Percentiles rank a stretch among this genome's conserved stretches.
These are phyloP conservation scores for Tenthredo livida DNA, from an alignment of 2,888 invertebrate genomes.

Conservation along the genomic window DNA sequence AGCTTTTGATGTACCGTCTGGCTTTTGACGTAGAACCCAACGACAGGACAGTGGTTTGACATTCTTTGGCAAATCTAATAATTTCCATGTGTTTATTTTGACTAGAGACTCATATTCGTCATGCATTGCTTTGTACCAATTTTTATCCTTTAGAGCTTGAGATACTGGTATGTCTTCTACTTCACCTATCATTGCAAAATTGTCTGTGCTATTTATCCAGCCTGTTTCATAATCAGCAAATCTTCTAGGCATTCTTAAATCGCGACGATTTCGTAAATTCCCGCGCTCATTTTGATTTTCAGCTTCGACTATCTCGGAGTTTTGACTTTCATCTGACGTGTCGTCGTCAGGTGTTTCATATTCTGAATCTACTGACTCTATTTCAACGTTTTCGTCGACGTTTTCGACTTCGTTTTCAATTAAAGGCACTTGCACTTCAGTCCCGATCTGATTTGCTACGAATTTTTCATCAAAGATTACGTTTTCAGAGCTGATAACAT, in stretches of 20 bases:
- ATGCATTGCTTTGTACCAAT: conserved; percentile 64
- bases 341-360: conserved; percentile 51
- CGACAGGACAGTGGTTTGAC: conserved; percentile 62
- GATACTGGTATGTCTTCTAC: conserved; percentile 59
- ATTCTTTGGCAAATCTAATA: conserved; percentile 58
- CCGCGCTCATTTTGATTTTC: conserved; percentile 41
- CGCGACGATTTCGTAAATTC: conserved; percentile 56
- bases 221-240: conserved; percentile 55
- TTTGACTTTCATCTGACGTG: conserved; percentile 49
- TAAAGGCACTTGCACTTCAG: conserved; percentile 49
- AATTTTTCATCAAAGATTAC: conserved; percentile 59
- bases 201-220: conserved; percentile 32
- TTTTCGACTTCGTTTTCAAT: conserved; percentile 46
- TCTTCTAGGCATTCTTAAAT: conserved; percentile 56
- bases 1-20: conserved; percentile 62
- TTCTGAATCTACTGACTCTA: conserved; percentile 53
- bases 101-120: conserved; percentile 60
- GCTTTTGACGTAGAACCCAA: conserved; percentile 63
- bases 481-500: conserved; percentile 60
- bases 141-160: conserved; percentile 64
- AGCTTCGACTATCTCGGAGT: conserved; percentile 48
- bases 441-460: conserved; percentile 4
- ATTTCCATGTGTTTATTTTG: conserved; percentile 63
- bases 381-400: conserved; percentile 33
- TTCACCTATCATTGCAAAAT: conserved; percentile 59